Base-by-base conservation (phyloP, 23 tunicate genomes). In the Halocynthia aurantium region DNA sequence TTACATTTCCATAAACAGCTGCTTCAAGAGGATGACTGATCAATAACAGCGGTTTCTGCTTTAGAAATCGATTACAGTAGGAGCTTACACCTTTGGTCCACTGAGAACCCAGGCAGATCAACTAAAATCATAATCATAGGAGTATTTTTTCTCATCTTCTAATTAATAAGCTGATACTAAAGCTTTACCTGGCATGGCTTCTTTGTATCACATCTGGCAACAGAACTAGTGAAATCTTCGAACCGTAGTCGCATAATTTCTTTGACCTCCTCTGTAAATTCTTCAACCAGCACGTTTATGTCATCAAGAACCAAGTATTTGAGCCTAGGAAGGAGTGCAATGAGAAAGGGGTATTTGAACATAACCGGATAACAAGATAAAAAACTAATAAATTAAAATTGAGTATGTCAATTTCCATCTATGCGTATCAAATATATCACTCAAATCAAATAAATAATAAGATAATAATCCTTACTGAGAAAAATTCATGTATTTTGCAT, bases 11-110 rank as follows among this genome's bases (percentile, higher is more conserved):
- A 71, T 52, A 89, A 73, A 84, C 96, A 44, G 89, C 67, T 10
- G 96, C 96, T 76, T 89, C 89, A 76, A 89, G 58, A 8, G 96
- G 96, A 76, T 89, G 81, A 57, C 76, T 73, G 10, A 89, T 89
- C 60, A 76, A 76, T 10, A 84, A 78, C 13, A 89, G 73, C 6
- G 96, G 85, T 40, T 19, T 56, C 22, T 78, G 74, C 52, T 55
- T 73, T 82, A 84, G 69, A 76, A 67, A 89, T 12, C 49, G 15
- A 12, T 84, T 73, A 74, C 72, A 81, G 80, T 80, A 89, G 31
- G 85, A 76, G n/a, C 84, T 75, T 7, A 89, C 82, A 53, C 96
- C 96, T 62, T 67, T 55, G 17, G 96, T 89, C 96, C 88, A 89
- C 67, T 84, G 89, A 8, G 82, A 79, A 18, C 96, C 96, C 68